These are phyloP conservation scores for Spondyliosoma cantharus DNA, from an alignment of 2,797 vertebrate genomes.

Conservation along the genomic window DNA sequence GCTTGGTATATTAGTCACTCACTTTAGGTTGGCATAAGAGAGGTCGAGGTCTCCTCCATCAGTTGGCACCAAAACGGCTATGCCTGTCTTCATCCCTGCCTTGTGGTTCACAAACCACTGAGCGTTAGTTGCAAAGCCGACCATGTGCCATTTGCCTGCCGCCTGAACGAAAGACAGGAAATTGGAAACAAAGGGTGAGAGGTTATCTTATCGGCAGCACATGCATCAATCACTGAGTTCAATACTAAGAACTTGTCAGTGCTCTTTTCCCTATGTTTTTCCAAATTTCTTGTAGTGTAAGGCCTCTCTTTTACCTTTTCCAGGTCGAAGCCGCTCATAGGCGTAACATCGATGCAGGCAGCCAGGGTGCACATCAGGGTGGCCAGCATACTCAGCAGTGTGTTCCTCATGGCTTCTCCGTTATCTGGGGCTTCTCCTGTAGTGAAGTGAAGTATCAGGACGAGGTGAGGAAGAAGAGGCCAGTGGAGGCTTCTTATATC, in stretches of 20 bases:
- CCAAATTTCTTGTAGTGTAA: not conserved
- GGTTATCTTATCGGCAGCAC: not conserved
- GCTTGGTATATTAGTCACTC: constrained; percentile 26
- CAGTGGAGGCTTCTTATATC: constrained; percentile 70
- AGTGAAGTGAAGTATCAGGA: constrained; percentile 9
- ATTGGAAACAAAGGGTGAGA: not conserved
- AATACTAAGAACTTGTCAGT: too few species aligned
- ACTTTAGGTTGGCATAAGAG: constrained; percentile 84
- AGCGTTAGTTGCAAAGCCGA: constrained; percentile 89
- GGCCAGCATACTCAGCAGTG: constrained; percentile 75
- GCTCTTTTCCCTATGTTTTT: not conserved
- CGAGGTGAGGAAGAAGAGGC: not conserved
- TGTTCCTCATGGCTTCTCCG: constrained; percentile 72
- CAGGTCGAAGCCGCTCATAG: constrained; percentile 87
- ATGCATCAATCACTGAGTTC: too few species aligned
- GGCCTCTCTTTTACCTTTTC: constrained; percentile 83
- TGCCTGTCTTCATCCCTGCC: constrained; percentile 85
- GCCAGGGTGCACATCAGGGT: constrained; percentile 80
- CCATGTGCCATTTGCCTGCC: constrained; percentile 88
- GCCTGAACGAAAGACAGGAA: constrained; percentile 77
- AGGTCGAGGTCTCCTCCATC: constrained; percentile 85
- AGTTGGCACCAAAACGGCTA: constrained; percentile 60
- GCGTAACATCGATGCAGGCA: constrained; percentile 56
- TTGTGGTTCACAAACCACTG: constrained; percentile 89
- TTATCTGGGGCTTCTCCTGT: constrained; percentile 9